These are phyloP conservation scores for Halcyon badia DNA, from an alignment of 2,797 vertebrate species.

Conservation along the genomic window DNA sequence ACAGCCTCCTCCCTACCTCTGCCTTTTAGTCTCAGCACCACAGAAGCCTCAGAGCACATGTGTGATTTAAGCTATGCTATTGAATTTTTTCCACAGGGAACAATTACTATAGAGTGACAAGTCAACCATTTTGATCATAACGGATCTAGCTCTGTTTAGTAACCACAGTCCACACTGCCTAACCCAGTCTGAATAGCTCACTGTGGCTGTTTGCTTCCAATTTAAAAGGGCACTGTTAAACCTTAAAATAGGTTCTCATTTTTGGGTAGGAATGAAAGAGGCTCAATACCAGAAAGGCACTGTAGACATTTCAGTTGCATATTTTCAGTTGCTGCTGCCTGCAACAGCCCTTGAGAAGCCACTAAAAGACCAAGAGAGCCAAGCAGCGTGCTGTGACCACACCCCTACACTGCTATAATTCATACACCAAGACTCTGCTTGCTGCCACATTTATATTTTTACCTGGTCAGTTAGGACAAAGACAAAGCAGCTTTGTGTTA, in stretches of 20 bases:
- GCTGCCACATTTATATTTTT: conserved; percentile 2
- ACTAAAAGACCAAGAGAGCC: background rate
- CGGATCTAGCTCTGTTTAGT: conserved; percentile 33
- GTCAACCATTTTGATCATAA: conserved; percentile 64
- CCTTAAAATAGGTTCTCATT: conserved; percentile 19
- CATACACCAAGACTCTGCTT: background rate
- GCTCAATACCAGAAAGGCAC: background rate
- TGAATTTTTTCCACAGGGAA: conserved; percentile 45
- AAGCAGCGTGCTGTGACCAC: conserved; percentile 32
- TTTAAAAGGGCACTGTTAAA: conserved; percentile 9
- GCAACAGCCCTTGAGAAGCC: background rate
- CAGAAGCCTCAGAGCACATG: conserved; percentile 14
- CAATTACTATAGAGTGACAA: conserved; percentile 54
- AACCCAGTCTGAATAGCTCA: background rate
- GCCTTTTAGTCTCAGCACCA: conserved; percentile 3
- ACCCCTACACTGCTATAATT: conserved; percentile 44
- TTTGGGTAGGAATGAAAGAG: background rate
- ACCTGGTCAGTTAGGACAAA: conserved; percentile 33
- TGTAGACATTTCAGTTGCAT: background rate
- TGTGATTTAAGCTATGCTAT: conserved; percentile 36
- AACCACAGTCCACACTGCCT: background rate
- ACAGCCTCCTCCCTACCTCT: conserved; percentile 19
- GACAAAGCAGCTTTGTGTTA: conserved; percentile 38
- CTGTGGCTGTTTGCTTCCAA: background rate
- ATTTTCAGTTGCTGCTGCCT: conserved; percentile 17